Base-by-base conservation (phyloP, 2,113 vertebrate genomes). In the Cynoglossus semilaevis region DNA sequence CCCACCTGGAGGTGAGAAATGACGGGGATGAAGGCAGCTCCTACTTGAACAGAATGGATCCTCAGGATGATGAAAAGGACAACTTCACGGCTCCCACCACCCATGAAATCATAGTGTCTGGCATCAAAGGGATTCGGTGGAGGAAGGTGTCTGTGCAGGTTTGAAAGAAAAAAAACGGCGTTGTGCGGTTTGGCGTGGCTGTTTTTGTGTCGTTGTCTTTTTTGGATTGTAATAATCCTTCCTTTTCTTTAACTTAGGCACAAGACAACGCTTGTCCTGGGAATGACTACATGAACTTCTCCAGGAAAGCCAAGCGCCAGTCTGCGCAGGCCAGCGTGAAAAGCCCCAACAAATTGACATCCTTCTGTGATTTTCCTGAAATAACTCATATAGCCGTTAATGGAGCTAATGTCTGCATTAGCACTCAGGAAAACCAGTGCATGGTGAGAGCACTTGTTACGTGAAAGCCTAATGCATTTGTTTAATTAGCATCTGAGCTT, bases 281-380 rank as follows among this genome's bases (percentile, higher is more conserved):
- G 9, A 85, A 78, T 14, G 74, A 78, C 66, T 70, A 70, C 64
- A 12, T 66, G 22, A 70, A 0, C 4, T 77, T 75, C 51, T 74
- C 66, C 10, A 79, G 10, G 58, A 89, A 73, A 36, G 8, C 58
- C 2, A 78, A 37, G 15, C 72, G 67, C 7, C 2, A 9, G 5
- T 1, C 50, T 3, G 45, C 9, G 0, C 76, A 61, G 8, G 51
- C 55, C 1, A 48, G 34, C 0, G 53, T 1, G 0, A 78, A 84
- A 15, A 22, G n/a, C 0, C n/a, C 3, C 1, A 82, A 88, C 0
- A 54, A 64, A 0, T 96, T 93, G 94, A 51, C 5, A 7, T 46
- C 34, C 12, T 96, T 98, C 88, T 96, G 93, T 0, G 93, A 97
- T 77, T 98, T 97, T 72, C 91, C 87, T 41, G 94, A 94, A 40